Evolutionary conservation across 2,797 vertebrate genomes (phyloP), one percentile per base, ranked within the genome.

Genomic region (Pipistrellus nathusii): DNA sequence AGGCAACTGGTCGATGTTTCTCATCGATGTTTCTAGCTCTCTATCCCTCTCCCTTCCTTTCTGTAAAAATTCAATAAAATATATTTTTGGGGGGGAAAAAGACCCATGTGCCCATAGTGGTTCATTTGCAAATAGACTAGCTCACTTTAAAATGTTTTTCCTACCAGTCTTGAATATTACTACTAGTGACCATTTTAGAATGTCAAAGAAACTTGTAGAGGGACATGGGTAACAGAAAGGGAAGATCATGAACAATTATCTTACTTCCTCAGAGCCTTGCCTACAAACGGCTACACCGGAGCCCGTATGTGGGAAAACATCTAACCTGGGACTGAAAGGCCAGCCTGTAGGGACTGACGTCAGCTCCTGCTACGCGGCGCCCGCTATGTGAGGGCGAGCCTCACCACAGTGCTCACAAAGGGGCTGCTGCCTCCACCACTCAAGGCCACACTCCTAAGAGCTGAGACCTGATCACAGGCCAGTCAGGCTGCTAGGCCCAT

Each of bases 171-270:
- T 75, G 10, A 80, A 53, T 66, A 38, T 78, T 95, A 90, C 90
- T 90, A 87, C 64, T 78, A 88, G n/a, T n/a, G n/a, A n/a, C n/a
- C n/a, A n/a, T n/a, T n/a, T n/a, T 48, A 66, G 66, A 95, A 90
- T 55, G 81, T 71, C 81, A 72, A 85, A 90, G 72, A 77, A 64
- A 85, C 23, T 5, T 85, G 57, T 87, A 53, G 17, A 94, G 59
- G 72, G 86, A 69, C 27, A n/a, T 68, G 35, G 12, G 35, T 64
- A 73, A 69, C 4, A 20, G 77, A 71, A 23, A 62, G 6, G 62
- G 66, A 30, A 89, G 11, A 80, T 13, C 21, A 32, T 7, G 32
- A 87, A 41, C 68, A 51, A 32, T 5, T 32, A 35, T 8, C 69
- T 27, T 27, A 12, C 25, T n/a, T 68, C 59, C 89, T 90, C 72